Evolutionary conservation across 2,888 invertebrate species (phyloP).

Genomic region (Nemotelus pantherinus): DNA sequence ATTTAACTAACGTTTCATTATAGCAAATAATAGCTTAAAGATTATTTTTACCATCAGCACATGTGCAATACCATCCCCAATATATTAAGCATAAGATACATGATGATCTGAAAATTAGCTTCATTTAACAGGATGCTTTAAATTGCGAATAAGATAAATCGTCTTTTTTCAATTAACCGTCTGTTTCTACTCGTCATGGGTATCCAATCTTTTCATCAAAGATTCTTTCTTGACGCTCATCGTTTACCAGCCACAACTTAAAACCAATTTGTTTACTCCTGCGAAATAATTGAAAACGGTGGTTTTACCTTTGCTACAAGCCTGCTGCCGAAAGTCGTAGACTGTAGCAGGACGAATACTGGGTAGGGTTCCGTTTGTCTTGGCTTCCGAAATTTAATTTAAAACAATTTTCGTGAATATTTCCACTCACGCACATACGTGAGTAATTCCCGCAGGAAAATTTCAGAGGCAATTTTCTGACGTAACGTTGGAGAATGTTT

Average conservation of each 20-base stretch:
- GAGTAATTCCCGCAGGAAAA: slow-evolving; percentile 37
- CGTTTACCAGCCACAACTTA: slow-evolving; percentile 17
- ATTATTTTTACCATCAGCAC: background rate
- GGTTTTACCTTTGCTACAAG: slow-evolving; percentile 32
- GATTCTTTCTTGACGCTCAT: background rate
- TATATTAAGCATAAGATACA: background rate
- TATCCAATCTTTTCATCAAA: background rate
- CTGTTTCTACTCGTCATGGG: background rate
- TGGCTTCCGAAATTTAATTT: slow-evolving; percentile 36
- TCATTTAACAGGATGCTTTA: slow-evolving; percentile 29
- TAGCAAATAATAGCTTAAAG: background rate
- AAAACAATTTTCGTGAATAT: slow-evolving; percentile 42
- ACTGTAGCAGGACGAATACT: background rate
- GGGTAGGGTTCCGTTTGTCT: slow-evolving; percentile 2
- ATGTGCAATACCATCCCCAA: background rate
- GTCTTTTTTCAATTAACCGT: slow-evolving; percentile 38
- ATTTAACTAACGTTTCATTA: background rate
- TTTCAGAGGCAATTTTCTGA: slow-evolving; percentile 33
- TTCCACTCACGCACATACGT: slow-evolving; percentile 41
- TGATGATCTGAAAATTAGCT: slow-evolving; percentile 33
- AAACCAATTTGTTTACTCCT: slow-evolving; percentile 41
- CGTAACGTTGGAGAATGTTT: slow-evolving; percentile 1
- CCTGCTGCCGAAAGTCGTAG: background rate
- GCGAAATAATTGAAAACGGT: slow-evolving; percentile 44
- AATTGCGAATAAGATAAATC: slow-evolving; percentile 32